These are phyloP conservation scores for Nothocercus julius DNA, from an alignment of 2,113 vertebrate genomes.

Conservation along the genomic window DNA sequence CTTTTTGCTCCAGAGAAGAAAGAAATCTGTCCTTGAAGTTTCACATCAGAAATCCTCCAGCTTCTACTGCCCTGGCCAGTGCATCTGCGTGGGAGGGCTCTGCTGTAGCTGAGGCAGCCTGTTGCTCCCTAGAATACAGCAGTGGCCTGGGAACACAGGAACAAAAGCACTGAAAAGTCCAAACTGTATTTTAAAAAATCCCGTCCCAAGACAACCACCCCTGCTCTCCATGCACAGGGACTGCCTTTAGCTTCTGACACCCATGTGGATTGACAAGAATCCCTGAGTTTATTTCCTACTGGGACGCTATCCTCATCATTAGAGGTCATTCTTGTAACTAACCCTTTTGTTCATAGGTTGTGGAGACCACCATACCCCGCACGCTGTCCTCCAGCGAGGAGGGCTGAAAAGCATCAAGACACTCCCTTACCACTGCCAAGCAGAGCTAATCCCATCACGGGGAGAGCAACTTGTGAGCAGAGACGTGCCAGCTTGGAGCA, in stretches of 20 bases:
- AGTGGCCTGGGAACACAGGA: neutral
- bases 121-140: neutral
- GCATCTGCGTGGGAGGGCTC: neutral
- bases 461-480: neutral
- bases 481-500: neutral
- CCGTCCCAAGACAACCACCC: neutral
- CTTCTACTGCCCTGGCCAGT: neutral
- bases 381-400: neutral
- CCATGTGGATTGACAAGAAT: neutral
- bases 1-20: slow-evolving; percentile 32
- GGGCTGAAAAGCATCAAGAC: neutral
- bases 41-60: neutral
- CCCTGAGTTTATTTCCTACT: neutral
- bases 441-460: neutral
- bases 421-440: neutral
- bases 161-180: neutral
- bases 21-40: neutral
- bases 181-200: neutral
- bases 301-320: neutral
- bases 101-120: neutral
- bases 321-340: neutral
- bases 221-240: neutral
- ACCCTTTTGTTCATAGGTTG: neutral
- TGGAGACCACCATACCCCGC: neutral
- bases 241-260: neutral